phyloP scores from a whole-genome alignment of 2,797 vertebrate genomes.

The Scomberomorus guttatus region DNA sequence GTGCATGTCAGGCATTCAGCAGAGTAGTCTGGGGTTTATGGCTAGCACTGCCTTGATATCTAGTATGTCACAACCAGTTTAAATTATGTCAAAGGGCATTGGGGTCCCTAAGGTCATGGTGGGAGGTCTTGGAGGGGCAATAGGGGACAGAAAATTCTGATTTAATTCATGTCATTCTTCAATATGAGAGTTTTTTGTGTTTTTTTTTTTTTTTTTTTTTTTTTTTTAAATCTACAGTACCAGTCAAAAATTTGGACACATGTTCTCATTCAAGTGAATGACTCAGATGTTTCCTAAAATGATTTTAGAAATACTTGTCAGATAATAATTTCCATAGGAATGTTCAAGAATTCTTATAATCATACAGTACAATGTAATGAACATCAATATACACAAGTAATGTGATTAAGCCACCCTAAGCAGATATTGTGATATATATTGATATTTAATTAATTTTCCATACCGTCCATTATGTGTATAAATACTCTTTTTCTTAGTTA shows the following conservation, averaged over 20 bases:
- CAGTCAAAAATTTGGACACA: not conserved
- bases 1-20: constrained; percentile 34
- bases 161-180: not conserved
- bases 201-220: too few species aligned
- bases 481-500: not conserved
- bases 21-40: constrained; percentile 25
- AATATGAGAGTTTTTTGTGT: not conserved
- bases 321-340: too few species aligned
- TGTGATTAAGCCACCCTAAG: too few species aligned
- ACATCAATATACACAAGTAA: too few species aligned
- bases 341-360: too few species aligned
- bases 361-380: too few species aligned
- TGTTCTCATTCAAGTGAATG: not conserved
- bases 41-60: constrained; percentile 25
- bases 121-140: not conserved
- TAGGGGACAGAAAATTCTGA: not conserved
- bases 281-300: not conserved
- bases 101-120: constrained; percentile 9
- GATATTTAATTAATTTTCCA: too few species aligned
- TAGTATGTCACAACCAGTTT: constrained; percentile 25
- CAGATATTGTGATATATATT: too few species aligned
- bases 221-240: too few species aligned
- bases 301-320: not conserved
- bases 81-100: constrained; percentile 16
- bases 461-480: not conserved